Evolutionary conservation across 2,888 invertebrate species (phyloP), one percentile per base, ranked within the genome.

Genomic region (Diaperis boleti): DNA sequence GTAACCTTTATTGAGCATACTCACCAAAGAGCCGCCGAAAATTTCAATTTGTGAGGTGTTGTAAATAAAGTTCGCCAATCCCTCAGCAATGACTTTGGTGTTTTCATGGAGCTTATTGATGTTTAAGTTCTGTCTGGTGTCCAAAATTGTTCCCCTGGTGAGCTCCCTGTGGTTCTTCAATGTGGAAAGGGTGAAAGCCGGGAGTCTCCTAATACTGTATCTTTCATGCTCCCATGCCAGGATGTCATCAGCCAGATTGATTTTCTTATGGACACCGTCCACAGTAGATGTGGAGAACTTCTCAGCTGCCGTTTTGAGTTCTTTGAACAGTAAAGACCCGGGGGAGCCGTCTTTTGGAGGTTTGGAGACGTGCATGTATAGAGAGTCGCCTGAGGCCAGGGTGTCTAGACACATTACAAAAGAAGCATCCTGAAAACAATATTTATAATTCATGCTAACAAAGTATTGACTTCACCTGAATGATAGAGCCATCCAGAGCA

Each of bases 161-260:
- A 85, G 82, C 72, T 89, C 88, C 68, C 88, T 88, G 76, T 90
- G 88, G 65, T 84, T 88, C 85, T 89, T 85, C 3, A 95, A 79
- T 1, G 91, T 87, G 1, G 97, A 97, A 2, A 98, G 74, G 0
- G 98, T 98, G 77, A 97, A 94, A 0, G 96, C 96, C 0, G 96
- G 91, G 74, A 97, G 86, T 67, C 96, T 85, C 67, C 94, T 87
- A 71, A 98, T 95, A 79, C 96, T 96, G 82, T 93, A 98, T 69
- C 95, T 84, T 81, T 99, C 98, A 77, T 99, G 98, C 76, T 98
- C 97, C 98, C 98, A 99, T 0, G 96, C 93, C 18, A 97, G 82
- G 56, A 90, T 86, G 70, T 94, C 93, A 52, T 97, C 96, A 0
- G 95, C 96, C 55, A 98, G 83, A 84, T 97, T 97, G 72, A 99